Conservation (phyloP, 2,888 invertebrate genomes). For the Eledone cirrhosa region DNA sequence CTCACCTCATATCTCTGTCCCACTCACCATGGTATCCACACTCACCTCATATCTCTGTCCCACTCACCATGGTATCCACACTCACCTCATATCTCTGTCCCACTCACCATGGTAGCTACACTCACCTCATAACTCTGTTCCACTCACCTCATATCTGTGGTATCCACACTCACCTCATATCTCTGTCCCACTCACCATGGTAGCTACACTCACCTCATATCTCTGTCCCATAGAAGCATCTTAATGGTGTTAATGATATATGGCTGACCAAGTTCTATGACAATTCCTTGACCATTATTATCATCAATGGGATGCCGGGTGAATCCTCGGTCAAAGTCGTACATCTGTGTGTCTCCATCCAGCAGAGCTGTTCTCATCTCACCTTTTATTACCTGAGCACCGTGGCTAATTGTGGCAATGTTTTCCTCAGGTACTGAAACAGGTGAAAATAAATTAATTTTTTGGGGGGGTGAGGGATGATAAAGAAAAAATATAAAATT, state of each 20-base stretch:
- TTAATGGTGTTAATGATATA: slow-evolving; percentile 93
- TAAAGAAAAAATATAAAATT: no score
- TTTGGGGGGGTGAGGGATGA: no score
- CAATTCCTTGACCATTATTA: slow-evolving; percentile 78
- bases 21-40: no score
- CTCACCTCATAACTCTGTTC: no score
- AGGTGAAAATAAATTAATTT: background rate
- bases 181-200: slow-evolving; percentile 64
- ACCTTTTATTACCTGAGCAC: slow-evolving; percentile 87
- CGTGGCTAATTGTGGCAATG: slow-evolving; percentile 82
- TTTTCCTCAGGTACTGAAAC: slow-evolving; percentile 86
- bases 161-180: slow-evolving; percentile 34
- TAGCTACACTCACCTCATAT: slow-evolving; percentile 74
- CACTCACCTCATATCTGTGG: no score
- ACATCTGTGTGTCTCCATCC: slow-evolving; percentile 78
- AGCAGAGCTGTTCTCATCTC: slow-evolving; percentile 88
- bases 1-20: no score
- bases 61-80: no score
- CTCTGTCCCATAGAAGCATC: slow-evolving; percentile 93
- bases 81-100: no score
- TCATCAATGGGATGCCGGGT: slow-evolving; percentile 87
- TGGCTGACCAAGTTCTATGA: slow-evolving; percentile 78
- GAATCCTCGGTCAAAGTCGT: slow-evolving; percentile 82
- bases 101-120: no score
- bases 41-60: no score